Evolutionary conservation across 1,140 invertebrate species (phyloP).

Genomic region (Aphidius ervi): DNA sequence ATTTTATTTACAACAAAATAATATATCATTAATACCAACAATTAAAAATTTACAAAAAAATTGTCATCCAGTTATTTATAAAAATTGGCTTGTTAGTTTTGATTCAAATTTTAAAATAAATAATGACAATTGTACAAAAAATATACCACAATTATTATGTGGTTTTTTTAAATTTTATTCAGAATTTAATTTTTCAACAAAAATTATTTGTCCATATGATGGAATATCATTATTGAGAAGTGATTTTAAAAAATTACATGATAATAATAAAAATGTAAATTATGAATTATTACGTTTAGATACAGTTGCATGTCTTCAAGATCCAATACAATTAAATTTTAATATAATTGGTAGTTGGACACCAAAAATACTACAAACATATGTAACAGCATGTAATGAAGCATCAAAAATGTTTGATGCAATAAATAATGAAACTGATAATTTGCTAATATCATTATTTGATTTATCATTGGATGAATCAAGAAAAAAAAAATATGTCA

Average conservation of each 20-base stretch:
- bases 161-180: slow-evolving; percentile 61
- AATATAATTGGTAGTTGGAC: slow-evolving; percentile 51
- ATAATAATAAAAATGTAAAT: too few species aligned
- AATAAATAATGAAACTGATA: slow-evolving; percentile 24
- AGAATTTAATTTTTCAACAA: slow-evolving; percentile 51
- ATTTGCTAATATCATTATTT: slow-evolving; percentile 32
- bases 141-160: slow-evolving; percentile 50
- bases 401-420: slow-evolving; percentile 29
- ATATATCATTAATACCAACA: slow-evolving; percentile 46
- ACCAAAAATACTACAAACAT: slow-evolving; percentile 20
- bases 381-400: slow-evolving; percentile 31
- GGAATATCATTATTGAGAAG: too few species aligned
- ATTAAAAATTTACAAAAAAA: slow-evolving; percentile 43
- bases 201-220: slow-evolving; percentile 51
- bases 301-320: slow-evolving; percentile 57
- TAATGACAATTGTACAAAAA: slow-evolving; percentile 25
- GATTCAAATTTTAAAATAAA: slow-evolving; percentile 24
- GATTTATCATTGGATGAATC: slow-evolving; percentile 7
- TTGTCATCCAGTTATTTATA: slow-evolving; percentile 31
- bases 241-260: too few species aligned
- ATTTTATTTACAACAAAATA: slow-evolving; percentile 61
- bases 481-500: slow-evolving; percentile 9
- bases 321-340: slow-evolving; percentile 59
- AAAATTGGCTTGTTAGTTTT: slow-evolving; percentile 55
- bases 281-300: slow-evolving; percentile 29